Evolutionary conservation across 2,113 vertebrate genomes (phyloP), one percentile per base, ranked within the genome.

Genomic region (Rousettus leschenaultii): DNA sequence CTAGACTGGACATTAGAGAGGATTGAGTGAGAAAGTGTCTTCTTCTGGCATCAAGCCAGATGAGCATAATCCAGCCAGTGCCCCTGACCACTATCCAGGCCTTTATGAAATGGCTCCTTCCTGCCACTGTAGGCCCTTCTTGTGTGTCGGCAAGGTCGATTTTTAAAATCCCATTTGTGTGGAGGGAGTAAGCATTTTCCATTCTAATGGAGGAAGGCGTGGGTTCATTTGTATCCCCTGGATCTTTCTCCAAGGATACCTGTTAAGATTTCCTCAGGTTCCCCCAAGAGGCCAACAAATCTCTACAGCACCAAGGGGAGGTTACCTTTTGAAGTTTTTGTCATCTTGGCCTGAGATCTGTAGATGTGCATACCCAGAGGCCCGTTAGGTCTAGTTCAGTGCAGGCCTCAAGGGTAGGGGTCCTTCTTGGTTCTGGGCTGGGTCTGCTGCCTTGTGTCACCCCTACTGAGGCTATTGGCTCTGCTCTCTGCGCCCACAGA

Each of bases 351-450:
- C 71, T 30, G 14, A 73, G 78, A 57, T 8, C 70, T 5, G 0
- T 13, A 18, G 53, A 3, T 4, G 0, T 11, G n/a, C 9, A 19
- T 59, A 33, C 11, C 5, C 13, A 0, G 48, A 0, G 3, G 6
- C 6, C 21, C n/a, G 51, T 33, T 26, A 38, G n/a, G 38, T 12
- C 14, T 43, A 40, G 68, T 24, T 92, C 5, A 28, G 11, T 21
- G 40, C 14, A 0, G 15, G 8, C 26, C 78, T 35, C 11, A 5
- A 19, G 24, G 26, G 15, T 0, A 0, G 28, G 16, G 26, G 24
- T 33, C 55, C 28, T 70, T 13, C 22, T 33, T 43, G 40, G 14
- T 59, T 79, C 63, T 65, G 59, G 48, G 33, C 63, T 30, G 70
- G 53, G 8, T 57, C 83, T 48, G 43, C 70, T n/a, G 35, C 3